Conservation (phyloP, 1,140 invertebrate genomes). For the Diorhabda sublineata region DNA sequence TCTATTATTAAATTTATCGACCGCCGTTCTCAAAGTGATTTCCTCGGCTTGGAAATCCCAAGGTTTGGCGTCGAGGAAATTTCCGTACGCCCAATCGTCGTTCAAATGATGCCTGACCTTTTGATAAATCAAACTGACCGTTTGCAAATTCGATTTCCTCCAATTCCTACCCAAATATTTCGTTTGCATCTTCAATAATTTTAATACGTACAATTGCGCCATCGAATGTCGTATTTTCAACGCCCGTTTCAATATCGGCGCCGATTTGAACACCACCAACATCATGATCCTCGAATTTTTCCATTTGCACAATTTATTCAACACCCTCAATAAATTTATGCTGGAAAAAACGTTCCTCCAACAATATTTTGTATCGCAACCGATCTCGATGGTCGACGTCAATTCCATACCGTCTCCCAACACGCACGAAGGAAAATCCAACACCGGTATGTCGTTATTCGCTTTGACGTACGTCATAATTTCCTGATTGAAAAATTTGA, state of each 20-base stretch:
- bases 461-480: constrained; percentile 92
- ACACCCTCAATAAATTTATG: constrained; percentile 92
- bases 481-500: constrained; percentile 99
- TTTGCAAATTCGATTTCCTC: constrained; percentile 99
- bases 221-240: constrained; percentile 94
- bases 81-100: constrained; percentile 99
- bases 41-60: constrained; percentile 99
- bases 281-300: constrained; percentile 99
- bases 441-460: constrained; percentile 89
- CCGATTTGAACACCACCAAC: constrained; percentile 99
- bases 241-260: constrained; percentile 94
- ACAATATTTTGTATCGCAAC: constrained; percentile 81
- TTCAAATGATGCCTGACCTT: constrained; percentile 93
- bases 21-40: constrained; percentile 85
- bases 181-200: constrained; percentile 98
- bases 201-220: constrained; percentile 97
- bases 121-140: constrained; percentile 97
- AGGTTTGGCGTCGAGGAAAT: constrained; percentile 90
- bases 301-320: constrained; percentile 99
- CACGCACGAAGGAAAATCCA: constrained; percentile 95
- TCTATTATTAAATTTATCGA: constrained; percentile 93
- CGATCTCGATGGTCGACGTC: constrained; percentile 90
- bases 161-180: constrained; percentile 98
- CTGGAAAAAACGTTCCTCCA: constrained; percentile 99
- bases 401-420: constrained; percentile 94